These are phyloP conservation scores for Montipora efflorescens DNA, from an alignment of 64 coral and sea anemone genomes.

Conservation along the genomic window DNA sequence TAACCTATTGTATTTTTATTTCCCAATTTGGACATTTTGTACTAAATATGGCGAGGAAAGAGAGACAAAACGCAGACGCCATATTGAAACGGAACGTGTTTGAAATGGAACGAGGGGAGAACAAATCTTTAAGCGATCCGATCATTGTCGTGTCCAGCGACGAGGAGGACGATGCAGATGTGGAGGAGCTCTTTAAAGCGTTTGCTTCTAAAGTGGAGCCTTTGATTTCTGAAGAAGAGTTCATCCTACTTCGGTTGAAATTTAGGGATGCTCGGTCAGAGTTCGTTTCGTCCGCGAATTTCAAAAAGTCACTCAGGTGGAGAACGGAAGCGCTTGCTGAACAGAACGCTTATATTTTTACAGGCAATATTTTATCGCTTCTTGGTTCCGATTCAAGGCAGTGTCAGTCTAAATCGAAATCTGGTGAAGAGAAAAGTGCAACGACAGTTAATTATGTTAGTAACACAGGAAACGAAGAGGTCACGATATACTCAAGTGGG, in stretches of 20 bases:
- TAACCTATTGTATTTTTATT: background rate
- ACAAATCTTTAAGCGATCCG: background rate
- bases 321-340: conserved; percentile 22
- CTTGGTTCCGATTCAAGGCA: conserved; percentile 22
- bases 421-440: background rate
- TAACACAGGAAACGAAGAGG: background rate
- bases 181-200: conserved; percentile 63
- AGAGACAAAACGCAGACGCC: background rate
- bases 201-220: conserved; percentile 72
- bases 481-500: background rate
- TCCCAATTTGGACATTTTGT: background rate
- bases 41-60: background rate
- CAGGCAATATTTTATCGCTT: conserved; percentile 49
- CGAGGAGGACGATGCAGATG: conserved; percentile 76
- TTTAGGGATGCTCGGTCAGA: conserved; percentile 58
- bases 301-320: conserved; percentile 69
- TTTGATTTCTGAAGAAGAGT: conserved; percentile 55
- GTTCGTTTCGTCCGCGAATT: conserved; percentile 71
- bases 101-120: background rate
- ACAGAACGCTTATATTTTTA: conserved; percentile 73
- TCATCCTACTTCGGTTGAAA: conserved; percentile 72
- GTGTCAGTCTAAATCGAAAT: background rate
- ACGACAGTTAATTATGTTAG: background rate
- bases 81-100: background rate
- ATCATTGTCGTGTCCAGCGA: conserved; percentile 73